phyloP scores from a whole-genome alignment of 2,797 vertebrate genomes.

The Hapalemur alaotrensis region DNA sequence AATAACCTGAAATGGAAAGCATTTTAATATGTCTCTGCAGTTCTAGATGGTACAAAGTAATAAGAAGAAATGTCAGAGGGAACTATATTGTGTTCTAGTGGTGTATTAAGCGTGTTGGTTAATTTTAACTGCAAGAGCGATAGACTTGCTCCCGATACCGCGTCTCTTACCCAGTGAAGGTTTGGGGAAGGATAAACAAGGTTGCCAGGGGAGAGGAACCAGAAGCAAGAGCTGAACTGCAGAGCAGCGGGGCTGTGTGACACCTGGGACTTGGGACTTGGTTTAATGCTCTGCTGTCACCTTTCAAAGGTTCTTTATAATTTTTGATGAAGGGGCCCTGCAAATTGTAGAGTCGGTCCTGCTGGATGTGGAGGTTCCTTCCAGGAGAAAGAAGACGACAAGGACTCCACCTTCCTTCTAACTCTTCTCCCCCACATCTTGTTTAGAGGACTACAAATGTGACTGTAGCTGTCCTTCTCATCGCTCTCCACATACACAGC shows the following conservation, averaged over 20 bases:
- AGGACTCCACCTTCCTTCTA: neutral
- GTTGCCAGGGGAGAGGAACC: neutral
- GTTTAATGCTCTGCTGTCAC: too few relatives aligned
- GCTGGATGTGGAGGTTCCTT: neutral
- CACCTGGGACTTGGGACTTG: accelerated
- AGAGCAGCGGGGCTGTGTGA: neutral
- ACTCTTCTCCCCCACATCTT: too few relatives aligned
- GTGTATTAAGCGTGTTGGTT: neutral
- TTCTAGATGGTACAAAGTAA: neutral
- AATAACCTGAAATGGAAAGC: neutral
- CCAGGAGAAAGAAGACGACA: neutral
- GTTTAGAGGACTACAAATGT: neutral
- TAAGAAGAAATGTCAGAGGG: neutral
- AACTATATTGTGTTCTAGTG: neutral
- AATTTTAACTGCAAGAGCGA: neutral
- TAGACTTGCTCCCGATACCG: neutral
- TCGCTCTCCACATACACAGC: neutral
- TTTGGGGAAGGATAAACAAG: neutral
- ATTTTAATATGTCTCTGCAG: neutral
- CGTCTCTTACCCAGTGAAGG: neutral
- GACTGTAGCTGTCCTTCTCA: neutral
- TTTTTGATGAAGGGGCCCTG: neutral
- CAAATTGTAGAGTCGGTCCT: neutral
- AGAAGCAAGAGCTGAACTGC: neutral
- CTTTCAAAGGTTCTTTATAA: neutral